A percentile compares a stretch with the other conserved stretches of the same genome.
phyloP scores from a whole-genome alignment of 2,888 invertebrate species.

The Allophyes oxyacanthae region DNA sequence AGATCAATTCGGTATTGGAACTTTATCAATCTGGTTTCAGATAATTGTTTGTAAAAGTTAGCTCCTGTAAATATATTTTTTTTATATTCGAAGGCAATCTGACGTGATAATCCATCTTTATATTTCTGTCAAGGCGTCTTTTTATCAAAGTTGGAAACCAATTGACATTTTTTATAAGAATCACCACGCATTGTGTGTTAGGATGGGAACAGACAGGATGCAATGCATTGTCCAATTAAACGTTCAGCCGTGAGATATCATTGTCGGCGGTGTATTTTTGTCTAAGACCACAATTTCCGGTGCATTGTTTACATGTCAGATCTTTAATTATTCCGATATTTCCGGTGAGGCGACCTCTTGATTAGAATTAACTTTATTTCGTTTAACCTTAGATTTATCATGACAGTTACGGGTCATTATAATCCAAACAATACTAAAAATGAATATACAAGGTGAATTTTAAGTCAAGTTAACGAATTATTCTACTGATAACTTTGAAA shows the following conservation, averaged over 20 bases:
- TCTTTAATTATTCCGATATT: conserved; percentile 49
- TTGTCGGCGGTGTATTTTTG: conserved; percentile 58
- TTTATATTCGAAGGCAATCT: neutral
- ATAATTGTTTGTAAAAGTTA: too few species aligned
- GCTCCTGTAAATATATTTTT: too few species aligned
- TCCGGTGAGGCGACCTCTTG: conserved; percentile 46
- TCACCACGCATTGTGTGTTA: conserved; percentile 36
- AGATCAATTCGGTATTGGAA: too few species aligned
- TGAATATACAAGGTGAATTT: too few species aligned
- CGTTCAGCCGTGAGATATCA: conserved; percentile 67
- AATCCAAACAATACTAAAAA: too few species aligned
- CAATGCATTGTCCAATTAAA: conserved; percentile 66
- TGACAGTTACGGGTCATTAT: conserved; percentile 4
- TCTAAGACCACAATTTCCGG: conserved; percentile 58
- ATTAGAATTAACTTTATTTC: conserved; percentile 31
- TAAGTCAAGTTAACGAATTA: too few species aligned
- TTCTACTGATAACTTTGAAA: too few species aligned
- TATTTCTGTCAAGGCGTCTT: conserved; percentile 19
- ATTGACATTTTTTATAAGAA: conserved; percentile 23
- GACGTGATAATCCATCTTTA: neutral
- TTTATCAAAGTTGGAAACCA: conserved; percentile 12
- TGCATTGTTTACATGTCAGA: conserved; percentile 57
- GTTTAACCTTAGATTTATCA: conserved; percentile 18
- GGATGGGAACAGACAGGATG: conserved; percentile 59
- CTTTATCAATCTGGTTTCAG: too few species aligned